Conservation (phyloP, 2,888 invertebrate genomes). For the Trichacis sp. region DNA sequence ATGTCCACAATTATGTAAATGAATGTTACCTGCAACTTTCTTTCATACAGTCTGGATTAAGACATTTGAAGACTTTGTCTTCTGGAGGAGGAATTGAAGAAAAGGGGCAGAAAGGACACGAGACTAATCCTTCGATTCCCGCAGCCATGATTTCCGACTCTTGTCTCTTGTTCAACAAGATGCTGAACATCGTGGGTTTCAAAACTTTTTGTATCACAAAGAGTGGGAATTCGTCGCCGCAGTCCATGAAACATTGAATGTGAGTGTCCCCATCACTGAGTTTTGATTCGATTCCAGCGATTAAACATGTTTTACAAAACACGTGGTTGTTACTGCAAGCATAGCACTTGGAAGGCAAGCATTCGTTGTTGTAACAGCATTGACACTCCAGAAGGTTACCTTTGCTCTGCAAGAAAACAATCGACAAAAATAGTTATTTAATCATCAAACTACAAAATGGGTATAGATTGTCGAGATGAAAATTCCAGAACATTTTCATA, state of each 20-base stretch:
- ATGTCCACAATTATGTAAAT: too few species aligned
- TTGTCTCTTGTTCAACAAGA: slow-evolving; percentile 67
- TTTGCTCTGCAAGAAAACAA: slow-evolving; percentile 43
- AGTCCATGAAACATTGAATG: slow-evolving; percentile 70
- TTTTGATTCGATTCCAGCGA: slow-evolving; percentile 62
- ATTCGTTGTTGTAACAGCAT: slow-evolving; percentile 73
- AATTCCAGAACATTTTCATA: too few species aligned
- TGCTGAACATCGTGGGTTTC: slow-evolving; percentile 60
- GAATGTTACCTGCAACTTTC: slow-evolving; percentile 71
- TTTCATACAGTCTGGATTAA: slow-evolving; percentile 71
- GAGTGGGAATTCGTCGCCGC: slow-evolving; percentile 66
- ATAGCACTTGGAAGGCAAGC: slow-evolving; percentile 56
- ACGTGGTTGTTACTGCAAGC: slow-evolving; percentile 64
- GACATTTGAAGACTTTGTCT: slow-evolving; percentile 69
- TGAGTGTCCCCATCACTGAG: slow-evolving; percentile 68
- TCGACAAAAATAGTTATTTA: too few species aligned
- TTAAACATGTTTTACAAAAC: slow-evolving; percentile 70
- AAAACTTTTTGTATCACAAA: slow-evolving; percentile 63
- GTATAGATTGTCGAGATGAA: too few species aligned
- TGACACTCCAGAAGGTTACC: slow-evolving; percentile 69
- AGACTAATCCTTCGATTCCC: slow-evolving; percentile 70
- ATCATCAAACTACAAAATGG: too few species aligned
- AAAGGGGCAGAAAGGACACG: slow-evolving; percentile 71
- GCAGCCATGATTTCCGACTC: slow-evolving; percentile 70
- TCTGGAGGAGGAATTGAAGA: slow-evolving; percentile 68